Evolutionary conservation across 1,140 invertebrate genomes (phyloP), one percentile per base, ranked within the genome.

Genomic region (Lanistes nyassanus): DNA sequence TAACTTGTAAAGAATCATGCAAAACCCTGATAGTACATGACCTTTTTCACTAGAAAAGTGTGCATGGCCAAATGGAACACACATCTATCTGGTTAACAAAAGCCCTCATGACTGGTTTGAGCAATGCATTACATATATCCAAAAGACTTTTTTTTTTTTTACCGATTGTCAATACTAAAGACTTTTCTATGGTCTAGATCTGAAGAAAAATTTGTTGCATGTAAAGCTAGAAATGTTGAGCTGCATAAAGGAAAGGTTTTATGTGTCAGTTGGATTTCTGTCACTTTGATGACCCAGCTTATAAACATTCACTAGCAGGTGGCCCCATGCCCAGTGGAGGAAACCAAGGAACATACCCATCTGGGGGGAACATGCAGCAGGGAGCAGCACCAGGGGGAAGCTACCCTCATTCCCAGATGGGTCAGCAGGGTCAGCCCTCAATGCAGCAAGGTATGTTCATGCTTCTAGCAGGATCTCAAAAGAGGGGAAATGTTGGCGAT

Each of bases 371-470:
- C 68, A 53, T 74, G 47, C 81, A 76, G 37, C 67, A 71, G 55
- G 65, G 74, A n/a, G 75, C 74, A n/a, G 34, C 76, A 69, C 70
- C 77, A n/a, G 75, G 77, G 26, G 23, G 34, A 11, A 42, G 23
- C 37, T 80, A 79, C 62, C 68, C 77, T 31, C 62, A 73, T 16
- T 74, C 75, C 37, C 80, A 79, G 47, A 79, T 77, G 77, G 65
- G 60, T 23, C 75, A 75, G 62, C 80, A 75, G 37, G n/a, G 73
- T n/a, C 75, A 60, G 47, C 69, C 42, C 23, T 58, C 29, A 29
- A 67, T 47, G 7, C 34, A 26, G 37, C 74, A 37, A 68, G 65
- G 64, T 29, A 37, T 42, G 37, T 29, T 19, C 19, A 31, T 39
- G 2, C 31, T 34, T 37, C 62, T 29, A 31, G 21, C 31, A 37